Percentiles rank a stretch among this genome's conserved stretches.
Conservation (phyloP, 1,140 invertebrate species). For the Oedothorax gibbosus region DNA sequence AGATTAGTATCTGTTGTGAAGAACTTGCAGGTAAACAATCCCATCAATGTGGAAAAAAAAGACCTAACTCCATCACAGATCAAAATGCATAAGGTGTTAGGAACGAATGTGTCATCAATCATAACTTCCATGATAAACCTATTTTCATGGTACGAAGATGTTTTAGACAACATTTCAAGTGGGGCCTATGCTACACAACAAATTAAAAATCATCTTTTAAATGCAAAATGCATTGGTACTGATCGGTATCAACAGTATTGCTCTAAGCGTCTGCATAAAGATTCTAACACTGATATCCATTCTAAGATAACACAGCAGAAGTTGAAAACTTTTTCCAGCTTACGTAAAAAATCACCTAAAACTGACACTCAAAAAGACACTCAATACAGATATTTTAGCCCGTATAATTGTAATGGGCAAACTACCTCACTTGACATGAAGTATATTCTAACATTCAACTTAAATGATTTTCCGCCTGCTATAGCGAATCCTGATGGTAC, state of each 20-base stretch:
- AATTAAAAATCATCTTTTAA: background rate
- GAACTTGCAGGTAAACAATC: background rate
- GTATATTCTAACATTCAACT: conserved; percentile 36
- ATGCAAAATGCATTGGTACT: background rate
- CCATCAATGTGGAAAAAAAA: background rate
- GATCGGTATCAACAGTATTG: background rate
- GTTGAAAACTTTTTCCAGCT: background rate
- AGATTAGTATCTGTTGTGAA: background rate
- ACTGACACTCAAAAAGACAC: background rate
- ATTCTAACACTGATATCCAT: background rate
- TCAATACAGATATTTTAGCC: conserved; percentile 5
- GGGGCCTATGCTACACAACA: background rate
- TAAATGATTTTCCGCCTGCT: conserved; percentile 42
- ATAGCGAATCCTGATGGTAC: conserved; percentile 47
- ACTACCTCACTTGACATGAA: background rate
- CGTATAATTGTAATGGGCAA: conserved; percentile 9
- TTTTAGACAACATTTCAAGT: background rate
- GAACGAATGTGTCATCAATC: background rate
- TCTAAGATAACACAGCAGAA: background rate
- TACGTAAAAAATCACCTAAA: background rate
- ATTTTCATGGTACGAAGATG: background rate
- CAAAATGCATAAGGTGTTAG: background rate
- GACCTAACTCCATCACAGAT: background rate
- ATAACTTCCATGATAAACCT: background rate
- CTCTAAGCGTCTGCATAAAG: background rate